Conservation (phyloP, 1,140 invertebrate species). For the Bathynomus jamesi region DNA sequence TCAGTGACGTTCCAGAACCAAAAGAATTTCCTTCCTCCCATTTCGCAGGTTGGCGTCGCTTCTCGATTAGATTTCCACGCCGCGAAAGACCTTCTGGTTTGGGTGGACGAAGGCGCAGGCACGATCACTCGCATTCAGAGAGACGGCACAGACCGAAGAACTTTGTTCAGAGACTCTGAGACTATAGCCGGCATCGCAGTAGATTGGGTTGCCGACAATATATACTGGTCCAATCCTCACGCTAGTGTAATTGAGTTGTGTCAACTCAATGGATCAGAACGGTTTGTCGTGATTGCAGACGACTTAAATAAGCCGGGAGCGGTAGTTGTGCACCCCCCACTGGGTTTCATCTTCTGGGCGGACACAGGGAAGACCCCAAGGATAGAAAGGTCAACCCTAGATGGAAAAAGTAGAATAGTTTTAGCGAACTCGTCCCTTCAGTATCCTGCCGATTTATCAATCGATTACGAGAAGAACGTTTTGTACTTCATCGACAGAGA, state of each 20-base stretch:
- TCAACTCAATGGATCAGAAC: conserved; percentile 46
- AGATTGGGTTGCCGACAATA: conserved; percentile 49
- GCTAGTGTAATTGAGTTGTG: conserved; percentile 53
- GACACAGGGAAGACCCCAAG: conserved; percentile 47
- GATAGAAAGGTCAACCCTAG: conserved; percentile 51
- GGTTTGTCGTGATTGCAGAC: conserved; percentile 48
- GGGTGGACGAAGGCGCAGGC: conserved; percentile 68
- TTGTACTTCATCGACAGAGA: conserved; percentile 51
- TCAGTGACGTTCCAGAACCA: neutral
- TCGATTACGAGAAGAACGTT: conserved; percentile 49
- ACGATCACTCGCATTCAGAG: conserved; percentile 63
- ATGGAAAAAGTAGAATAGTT: conserved; percentile 51
- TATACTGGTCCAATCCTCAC: conserved; percentile 58
- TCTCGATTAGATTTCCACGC: conserved; percentile 67
- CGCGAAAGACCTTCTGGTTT: conserved; percentile 43
- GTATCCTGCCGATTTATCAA: conserved; percentile 52
- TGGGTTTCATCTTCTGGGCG: conserved; percentile 57
- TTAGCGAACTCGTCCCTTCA: conserved; percentile 48
- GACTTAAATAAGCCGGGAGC: conserved; percentile 48
- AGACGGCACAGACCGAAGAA: conserved; percentile 61
- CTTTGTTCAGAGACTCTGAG: conserved; percentile 51
- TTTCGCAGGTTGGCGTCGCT: conserved; percentile 66
- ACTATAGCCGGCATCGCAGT: conserved; percentile 44
- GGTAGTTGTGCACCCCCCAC: conserved; percentile 56
- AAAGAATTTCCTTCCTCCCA: conserved; percentile 58